Evolutionary conservation across 1,140 invertebrate genomes (phyloP).

Genomic region (Melitaea cinxia): DNA sequence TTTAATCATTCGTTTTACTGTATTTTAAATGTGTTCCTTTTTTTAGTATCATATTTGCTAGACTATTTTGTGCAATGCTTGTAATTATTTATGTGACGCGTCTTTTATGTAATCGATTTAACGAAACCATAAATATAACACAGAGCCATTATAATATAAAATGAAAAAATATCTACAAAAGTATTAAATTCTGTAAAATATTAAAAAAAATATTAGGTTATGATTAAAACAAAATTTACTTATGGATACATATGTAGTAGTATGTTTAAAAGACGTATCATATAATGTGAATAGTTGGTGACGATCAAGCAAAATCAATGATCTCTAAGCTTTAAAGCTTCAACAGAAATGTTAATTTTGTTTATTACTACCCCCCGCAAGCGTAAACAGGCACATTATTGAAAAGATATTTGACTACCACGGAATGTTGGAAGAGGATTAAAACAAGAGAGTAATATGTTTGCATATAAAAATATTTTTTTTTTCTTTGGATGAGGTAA

Average conservation of each 20-base stretch:
- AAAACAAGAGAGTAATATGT: no score
- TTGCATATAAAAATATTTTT: no score
- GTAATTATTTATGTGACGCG: not conserved
- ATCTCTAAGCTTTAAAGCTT: conserved; percentile 12
- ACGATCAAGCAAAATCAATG: conserved; percentile 8
- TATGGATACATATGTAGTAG: not conserved
- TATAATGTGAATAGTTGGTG: not conserved
- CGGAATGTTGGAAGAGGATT: no score
- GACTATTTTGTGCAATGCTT: conserved; percentile 11
- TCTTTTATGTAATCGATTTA: conserved; percentile 3
- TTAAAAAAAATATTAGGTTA: not conserved
- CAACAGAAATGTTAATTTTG: not conserved
- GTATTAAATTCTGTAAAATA: not conserved
- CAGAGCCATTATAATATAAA: not conserved
- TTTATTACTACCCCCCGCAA: not conserved
- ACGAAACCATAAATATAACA: not conserved
- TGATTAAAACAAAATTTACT: not conserved
- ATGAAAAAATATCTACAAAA: not conserved
- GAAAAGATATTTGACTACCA: conserved; percentile 15
- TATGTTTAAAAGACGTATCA: not conserved
- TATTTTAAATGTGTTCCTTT: not conserved
- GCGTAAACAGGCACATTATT: conserved; percentile 7
- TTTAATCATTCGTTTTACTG: no score
- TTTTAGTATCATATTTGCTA: not conserved
- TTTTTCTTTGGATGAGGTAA: no score